phyloP scores from a whole-genome alignment of 2,888 invertebrate species.

The Catotricha subobsoleta region DNA sequence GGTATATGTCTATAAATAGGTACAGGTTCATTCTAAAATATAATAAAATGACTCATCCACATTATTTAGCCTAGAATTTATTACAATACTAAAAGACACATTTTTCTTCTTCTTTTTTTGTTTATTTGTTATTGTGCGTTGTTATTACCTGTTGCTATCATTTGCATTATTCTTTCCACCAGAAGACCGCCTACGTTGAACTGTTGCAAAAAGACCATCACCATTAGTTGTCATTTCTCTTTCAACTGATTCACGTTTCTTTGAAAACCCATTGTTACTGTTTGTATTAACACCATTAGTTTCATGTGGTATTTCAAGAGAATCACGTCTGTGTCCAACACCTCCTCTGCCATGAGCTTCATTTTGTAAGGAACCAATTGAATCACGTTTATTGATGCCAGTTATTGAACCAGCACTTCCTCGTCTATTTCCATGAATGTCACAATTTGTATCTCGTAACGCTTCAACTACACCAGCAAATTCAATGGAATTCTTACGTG shows the following conservation, averaged over 20 bases:
- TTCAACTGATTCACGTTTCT: slow-evolving; percentile 4
- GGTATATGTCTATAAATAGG: too few species aligned
- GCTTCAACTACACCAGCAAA: slow-evolving; percentile 33
- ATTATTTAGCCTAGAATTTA: too few species aligned
- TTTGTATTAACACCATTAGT: not conserved
- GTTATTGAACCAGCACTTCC: not conserved
- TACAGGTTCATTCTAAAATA: too few species aligned
- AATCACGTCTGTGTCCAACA: not conserved
- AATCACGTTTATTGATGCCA: slow-evolving; percentile 6
- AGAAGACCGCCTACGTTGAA: slow-evolving; percentile 3
- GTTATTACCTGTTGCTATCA: slow-evolving; percentile 1
- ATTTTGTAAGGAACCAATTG: slow-evolving; percentile 3
- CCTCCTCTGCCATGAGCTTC: not conserved
- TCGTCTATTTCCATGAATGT: slow-evolving; percentile 43
- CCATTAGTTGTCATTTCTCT: not conserved
- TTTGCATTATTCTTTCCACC: not conserved
- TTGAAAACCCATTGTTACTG: not conserved
- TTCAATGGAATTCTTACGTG: slow-evolving; percentile 7
- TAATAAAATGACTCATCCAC: too few species aligned
- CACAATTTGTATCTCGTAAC: slow-evolving; percentile 45
- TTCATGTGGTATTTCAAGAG: not conserved
- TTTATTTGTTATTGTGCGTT: too few species aligned
- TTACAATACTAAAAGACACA: too few species aligned
- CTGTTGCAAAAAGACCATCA: not conserved
- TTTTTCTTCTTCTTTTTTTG: too few species aligned